Evolutionary conservation across 37 sponge, comb jelly and placozoan species (phyloP).

Genomic region (Ephydatia muelleri): DNA sequence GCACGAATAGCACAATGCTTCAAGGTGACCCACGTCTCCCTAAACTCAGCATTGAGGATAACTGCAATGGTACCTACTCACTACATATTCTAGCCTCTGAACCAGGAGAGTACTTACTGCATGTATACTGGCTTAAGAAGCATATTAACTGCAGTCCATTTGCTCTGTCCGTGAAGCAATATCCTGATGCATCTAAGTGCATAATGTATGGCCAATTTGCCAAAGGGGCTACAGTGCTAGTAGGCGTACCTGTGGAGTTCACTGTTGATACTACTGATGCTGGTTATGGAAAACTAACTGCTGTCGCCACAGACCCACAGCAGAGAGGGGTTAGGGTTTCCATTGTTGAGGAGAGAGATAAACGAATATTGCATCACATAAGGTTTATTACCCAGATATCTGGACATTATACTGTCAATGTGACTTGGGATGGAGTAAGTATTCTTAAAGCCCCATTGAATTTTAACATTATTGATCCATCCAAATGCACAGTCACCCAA

Average conservation of each 20-base stretch:
- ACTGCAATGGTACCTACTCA: slow-evolving; percentile 52
- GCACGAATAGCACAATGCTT: background rate
- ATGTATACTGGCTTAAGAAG: slow-evolving; percentile 37
- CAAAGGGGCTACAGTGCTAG: slow-evolving; percentile 2
- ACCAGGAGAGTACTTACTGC: slow-evolving; percentile 42
- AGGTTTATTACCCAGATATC: slow-evolving; percentile 46
- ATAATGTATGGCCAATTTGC: slow-evolving; percentile 41
- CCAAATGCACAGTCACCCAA: slow-evolving; percentile 48
- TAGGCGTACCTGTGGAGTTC: slow-evolving; percentile 56
- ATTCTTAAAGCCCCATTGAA: slow-evolving; percentile 75
- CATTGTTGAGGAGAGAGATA: slow-evolving; percentile 12
- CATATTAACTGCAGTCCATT: slow-evolving; percentile 69
- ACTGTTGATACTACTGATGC: slow-evolving; percentile 73
- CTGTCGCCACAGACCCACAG: slow-evolving; percentile 53
- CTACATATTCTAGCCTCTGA: slow-evolving; percentile 32
- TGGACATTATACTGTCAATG: slow-evolving; percentile 56
- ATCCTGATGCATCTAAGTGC: slow-evolving; percentile 65
- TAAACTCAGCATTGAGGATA: slow-evolving; percentile 59
- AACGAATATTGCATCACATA: slow-evolving; percentile 36
- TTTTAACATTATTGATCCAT: slow-evolving; percentile 68
- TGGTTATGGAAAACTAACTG: slow-evolving; percentile 62
- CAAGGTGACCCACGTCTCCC: slow-evolving; percentile 14
- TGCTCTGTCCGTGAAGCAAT: slow-evolving; percentile 30
- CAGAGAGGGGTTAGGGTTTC: slow-evolving; percentile 42
- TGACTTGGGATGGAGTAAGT: slow-evolving; percentile 37